A percentile compares a stretch with the other conserved stretches of the same genome.
Evolutionary conservation across 2,113 vertebrate species (phyloP).

Genomic region (Malaclemys terrapin): DNA sequence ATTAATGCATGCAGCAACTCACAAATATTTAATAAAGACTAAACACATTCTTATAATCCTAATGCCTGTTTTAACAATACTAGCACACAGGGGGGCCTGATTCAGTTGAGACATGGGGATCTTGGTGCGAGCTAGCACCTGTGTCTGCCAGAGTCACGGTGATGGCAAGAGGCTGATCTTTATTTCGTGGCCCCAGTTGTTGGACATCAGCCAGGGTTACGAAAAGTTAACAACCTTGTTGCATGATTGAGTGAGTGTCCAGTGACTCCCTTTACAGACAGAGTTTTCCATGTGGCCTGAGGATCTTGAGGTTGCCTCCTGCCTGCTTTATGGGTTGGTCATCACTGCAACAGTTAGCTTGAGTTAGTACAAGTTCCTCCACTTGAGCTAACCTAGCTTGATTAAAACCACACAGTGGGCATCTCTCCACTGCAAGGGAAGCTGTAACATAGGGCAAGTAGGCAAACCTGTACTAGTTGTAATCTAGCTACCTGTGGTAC

Average conservation of each 20-base stretch:
- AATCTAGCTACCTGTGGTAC: no score
- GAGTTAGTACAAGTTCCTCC: no score
- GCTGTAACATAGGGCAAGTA: no score
- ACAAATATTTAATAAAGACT: not conserved
- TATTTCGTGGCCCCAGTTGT: not conserved
- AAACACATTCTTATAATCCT: not conserved
- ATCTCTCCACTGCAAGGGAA: no score
- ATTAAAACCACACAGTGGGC: no score
- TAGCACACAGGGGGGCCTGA: not conserved
- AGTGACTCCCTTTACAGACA: not conserved
- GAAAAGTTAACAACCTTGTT: not conserved
- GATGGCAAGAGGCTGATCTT: fast-evolving
- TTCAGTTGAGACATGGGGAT: not conserved
- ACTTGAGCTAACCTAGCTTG: no score
- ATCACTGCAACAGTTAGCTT: no score
- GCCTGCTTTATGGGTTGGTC: not conserved
- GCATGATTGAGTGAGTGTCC: not conserved
- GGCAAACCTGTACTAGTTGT: no score
- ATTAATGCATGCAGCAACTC: not conserved
- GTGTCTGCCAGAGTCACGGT: fast-evolving
- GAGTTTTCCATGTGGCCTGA: not conserved
- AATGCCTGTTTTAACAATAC: not conserved
- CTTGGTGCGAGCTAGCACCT: not conserved
- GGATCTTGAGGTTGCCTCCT: not conserved
- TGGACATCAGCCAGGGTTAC: fast-evolving